Conservation (phyloP, 2,888 invertebrate genomes). For the Helobdella robusta region DNA sequence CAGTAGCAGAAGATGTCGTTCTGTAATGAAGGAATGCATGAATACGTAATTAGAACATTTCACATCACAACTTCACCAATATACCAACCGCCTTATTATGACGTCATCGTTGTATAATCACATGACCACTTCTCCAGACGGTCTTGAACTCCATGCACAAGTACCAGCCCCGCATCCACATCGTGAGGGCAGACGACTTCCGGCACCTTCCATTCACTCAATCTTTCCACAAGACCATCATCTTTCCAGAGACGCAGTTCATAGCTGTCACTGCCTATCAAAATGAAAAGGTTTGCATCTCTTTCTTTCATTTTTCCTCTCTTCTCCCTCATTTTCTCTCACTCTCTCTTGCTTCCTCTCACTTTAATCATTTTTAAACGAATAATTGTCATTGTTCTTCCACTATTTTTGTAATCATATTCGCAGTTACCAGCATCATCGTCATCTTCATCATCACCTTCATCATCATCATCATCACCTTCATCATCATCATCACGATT, state of each 20-base stretch:
- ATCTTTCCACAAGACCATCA: constrained; percentile 37
- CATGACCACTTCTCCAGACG: background rate
- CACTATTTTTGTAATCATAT: background rate
- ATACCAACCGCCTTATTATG: too few relatives aligned
- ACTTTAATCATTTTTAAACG: background rate
- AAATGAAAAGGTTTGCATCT: constrained; percentile 35
- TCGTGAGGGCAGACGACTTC: constrained; percentile 17
- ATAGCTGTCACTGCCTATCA: constrained; percentile 48
- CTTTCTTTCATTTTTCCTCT: background rate
- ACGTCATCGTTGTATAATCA: too few relatives aligned
- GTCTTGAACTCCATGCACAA: constrained; percentile 24
- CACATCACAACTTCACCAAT: too few relatives aligned
- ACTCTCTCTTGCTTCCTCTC: background rate
- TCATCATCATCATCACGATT: background rate
- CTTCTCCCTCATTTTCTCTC: background rate
- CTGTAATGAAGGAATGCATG: too few relatives aligned
- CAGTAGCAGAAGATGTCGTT: too few relatives aligned
- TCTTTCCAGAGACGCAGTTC: constrained; percentile 47
- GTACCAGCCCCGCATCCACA: constrained; percentile 25
- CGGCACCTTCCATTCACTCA: background rate
- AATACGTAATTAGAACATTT: too few relatives aligned
- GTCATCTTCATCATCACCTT: background rate
- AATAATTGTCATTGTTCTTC: background rate
- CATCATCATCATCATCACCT: constrained; percentile 7
- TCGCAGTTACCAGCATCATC: constrained; percentile 1